Evolutionary conservation across 2,797 vertebrate genomes (phyloP).

Genomic region (Rachycentron canadum): DNA sequence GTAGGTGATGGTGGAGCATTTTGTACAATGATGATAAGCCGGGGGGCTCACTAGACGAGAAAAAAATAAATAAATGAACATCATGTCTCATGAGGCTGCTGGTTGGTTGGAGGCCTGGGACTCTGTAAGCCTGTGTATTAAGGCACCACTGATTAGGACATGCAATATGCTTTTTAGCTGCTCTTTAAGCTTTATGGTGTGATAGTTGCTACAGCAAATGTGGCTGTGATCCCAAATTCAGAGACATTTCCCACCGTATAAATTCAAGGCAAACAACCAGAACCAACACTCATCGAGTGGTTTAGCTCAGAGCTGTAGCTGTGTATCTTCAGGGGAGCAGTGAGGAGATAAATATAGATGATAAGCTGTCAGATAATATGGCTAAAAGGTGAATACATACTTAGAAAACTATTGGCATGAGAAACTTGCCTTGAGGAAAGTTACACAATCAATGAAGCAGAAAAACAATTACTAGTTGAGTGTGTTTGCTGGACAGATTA

Average conservation of each 20-base stretch:
- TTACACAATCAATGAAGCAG: constrained; percentile 52
- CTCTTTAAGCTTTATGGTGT: background rate
- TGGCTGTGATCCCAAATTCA: constrained; percentile 14
- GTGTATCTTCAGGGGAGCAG: constrained; percentile 39
- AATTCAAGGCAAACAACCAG: constrained; percentile 19
- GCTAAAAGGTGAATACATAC: constrained; percentile 47
- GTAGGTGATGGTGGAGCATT: too few relatives aligned
- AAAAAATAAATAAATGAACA: too few relatives aligned
- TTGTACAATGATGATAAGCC: too few relatives aligned
- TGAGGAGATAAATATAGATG: constrained; percentile 42
- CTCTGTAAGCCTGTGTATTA: background rate
- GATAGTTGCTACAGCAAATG: background rate
- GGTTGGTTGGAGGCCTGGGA: background rate
- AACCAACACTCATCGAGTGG: constrained; percentile 22
- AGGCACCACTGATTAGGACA: too few relatives aligned
- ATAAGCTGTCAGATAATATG: constrained; percentile 45
- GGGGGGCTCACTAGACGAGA: too few relatives aligned
- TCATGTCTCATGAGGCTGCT: background rate
- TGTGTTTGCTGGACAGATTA: constrained; percentile 53
- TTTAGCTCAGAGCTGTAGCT: constrained; percentile 40
- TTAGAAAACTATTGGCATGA: constrained; percentile 47
- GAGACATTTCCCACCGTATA: background rate
- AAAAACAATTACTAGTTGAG: constrained; percentile 50
- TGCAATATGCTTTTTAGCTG: background rate
- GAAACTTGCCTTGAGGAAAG: constrained; percentile 43